Conservation (phyloP, 2,113 vertebrate genomes). For the Pseudorectes ferrugineus region DNA sequence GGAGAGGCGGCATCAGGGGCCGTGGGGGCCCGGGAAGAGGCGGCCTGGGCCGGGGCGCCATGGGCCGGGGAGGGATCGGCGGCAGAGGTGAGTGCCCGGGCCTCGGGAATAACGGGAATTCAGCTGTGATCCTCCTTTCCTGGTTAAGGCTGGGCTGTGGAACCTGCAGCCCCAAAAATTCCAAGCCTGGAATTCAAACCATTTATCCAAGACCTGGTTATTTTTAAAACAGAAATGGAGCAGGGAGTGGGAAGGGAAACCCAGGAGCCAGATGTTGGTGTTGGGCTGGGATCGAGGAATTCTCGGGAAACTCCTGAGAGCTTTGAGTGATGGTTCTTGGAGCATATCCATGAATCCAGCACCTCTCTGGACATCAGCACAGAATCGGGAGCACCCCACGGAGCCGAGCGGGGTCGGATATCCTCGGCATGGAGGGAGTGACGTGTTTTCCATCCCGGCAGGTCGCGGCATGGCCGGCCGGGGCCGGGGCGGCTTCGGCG, state of each 20-base stretch:
- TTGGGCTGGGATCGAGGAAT: neutral
- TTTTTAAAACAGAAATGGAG: neutral
- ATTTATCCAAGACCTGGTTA: rapidly evolving
- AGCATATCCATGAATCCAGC: rapidly evolving
- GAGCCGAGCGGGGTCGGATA: neutral
- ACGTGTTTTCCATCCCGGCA: neutral
- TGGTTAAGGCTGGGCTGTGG: rapidly evolving
- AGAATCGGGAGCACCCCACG: neutral
- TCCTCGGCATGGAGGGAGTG: neutral
- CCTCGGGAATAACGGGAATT: neutral
- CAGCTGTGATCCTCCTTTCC: neutral
- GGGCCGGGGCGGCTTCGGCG: slow-evolving; percentile 85
- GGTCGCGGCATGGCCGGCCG: slow-evolving; percentile 84
- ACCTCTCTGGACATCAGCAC: rapidly evolving
- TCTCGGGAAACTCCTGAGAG: rapidly evolving
- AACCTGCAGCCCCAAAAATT: rapidly evolving
- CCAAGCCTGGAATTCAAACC: neutral
- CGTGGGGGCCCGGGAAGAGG: slow-evolving; percentile 81
- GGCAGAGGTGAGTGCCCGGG: slow-evolving; percentile 75
- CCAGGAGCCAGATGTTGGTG: neutral
- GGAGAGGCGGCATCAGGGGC: slow-evolving; percentile 80
- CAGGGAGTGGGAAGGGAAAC: neutral
- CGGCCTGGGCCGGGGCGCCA: slow-evolving; percentile 76
- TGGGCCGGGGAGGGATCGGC: slow-evolving; percentile 79
- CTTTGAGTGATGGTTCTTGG: neutral